phyloP scores from a whole-genome alignment of 2,888 invertebrate species.

The Noctua janthina region DNA sequence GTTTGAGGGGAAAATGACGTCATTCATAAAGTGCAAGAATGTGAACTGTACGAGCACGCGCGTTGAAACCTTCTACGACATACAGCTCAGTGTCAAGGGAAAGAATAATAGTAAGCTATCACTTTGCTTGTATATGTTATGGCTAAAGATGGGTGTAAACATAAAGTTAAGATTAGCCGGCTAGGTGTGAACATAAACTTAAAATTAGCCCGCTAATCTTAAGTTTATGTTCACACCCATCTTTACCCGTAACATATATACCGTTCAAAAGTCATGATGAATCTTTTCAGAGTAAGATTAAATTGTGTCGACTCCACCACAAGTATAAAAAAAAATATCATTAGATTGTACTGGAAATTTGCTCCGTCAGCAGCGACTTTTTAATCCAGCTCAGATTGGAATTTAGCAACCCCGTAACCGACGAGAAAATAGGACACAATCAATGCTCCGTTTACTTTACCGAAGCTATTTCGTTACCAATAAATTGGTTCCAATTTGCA shows the following conservation, averaged over 20 bases:
- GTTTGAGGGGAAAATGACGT: conserved; percentile 99
- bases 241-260: no score
- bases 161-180: no score
- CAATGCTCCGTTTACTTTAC: conserved; percentile 47
- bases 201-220: no score
- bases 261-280: neutral
- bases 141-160: no score
- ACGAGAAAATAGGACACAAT: conserved; percentile 46
- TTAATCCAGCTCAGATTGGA: conserved; percentile 29
- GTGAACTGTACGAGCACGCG: conserved; percentile 98
- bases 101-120: conserved; percentile 96
- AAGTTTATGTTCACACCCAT: no score
- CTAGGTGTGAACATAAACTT: no score
- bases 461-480: conserved; percentile 56
- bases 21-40: conserved; percentile 99
- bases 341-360: neutral
- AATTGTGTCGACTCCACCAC: neutral
- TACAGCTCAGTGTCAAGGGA: conserved; percentile 99
- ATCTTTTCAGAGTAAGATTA: neutral
- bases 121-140: neutral
- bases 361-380: neutral
- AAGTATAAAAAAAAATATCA: neutral
- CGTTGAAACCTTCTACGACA: conserved; percentile 99
- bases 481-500: conserved; percentile 54
- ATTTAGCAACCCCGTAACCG: conserved; percentile 9